Evolutionary conservation across 1,140 invertebrate genomes (phyloP).

Genomic region (Elymnias hypermnestra): DNA sequence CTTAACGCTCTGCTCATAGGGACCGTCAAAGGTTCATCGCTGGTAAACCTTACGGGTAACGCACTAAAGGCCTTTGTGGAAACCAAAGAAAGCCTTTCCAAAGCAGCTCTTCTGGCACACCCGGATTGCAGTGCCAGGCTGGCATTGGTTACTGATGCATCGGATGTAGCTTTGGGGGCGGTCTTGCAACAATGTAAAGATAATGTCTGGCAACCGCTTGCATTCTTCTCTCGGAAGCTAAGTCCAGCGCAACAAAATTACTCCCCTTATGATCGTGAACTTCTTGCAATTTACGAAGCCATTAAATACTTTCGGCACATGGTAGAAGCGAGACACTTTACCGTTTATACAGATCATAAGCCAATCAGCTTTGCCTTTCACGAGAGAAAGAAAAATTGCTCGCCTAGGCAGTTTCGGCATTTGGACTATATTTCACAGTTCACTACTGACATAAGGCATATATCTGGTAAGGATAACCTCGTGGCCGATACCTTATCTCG

Average conservation of each 20-base stretch:
- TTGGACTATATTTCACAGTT: conserved; percentile 10
- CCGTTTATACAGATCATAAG: no score
- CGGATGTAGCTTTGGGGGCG: neutral
- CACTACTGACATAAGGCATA: conserved; percentile 10
- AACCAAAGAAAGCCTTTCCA: neutral
- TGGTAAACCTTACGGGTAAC: neutral
- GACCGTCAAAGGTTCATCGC: neutral
- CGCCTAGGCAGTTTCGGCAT: conserved; percentile 6
- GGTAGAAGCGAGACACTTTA: conserved; percentile 10
- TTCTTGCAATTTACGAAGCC: neutral
- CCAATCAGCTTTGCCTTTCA: no score
- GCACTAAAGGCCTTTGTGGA: neutral
- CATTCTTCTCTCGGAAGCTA: neutral
- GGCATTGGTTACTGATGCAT: neutral
- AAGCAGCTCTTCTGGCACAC: neutral
- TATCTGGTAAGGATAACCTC: conserved; percentile 9
- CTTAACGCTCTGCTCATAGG: neutral
- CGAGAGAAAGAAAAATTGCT: no score
- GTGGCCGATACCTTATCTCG: conserved; percentile 12
- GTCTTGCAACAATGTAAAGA: neutral
- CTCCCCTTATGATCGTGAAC: no score
- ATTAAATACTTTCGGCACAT: conserved; percentile 3
- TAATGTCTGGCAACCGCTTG: neutral
- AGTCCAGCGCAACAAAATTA: neutral
- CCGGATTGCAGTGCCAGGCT: neutral